These are phyloP conservation scores for Chelon labrosus DNA, from an alignment of 2,797 vertebrate genomes.

Conservation along the genomic window DNA sequence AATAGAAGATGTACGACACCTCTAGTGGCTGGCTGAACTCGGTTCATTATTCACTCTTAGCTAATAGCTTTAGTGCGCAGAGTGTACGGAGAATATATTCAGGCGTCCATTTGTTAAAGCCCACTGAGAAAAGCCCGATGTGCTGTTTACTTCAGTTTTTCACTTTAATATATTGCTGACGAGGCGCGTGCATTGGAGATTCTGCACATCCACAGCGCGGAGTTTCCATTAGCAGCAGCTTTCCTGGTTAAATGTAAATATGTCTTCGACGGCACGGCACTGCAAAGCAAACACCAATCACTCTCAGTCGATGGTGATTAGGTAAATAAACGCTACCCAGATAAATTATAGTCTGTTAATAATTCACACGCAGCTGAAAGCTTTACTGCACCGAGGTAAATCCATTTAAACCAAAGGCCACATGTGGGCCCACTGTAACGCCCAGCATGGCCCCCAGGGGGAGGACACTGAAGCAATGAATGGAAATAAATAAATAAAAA, in stretches of 20 bases:
- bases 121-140: slow-evolving; percentile 10
- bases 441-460: not conserved
- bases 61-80: slow-evolving; percentile 27
- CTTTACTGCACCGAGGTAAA: slow-evolving; percentile 28
- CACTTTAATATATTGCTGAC: slow-evolving; percentile 9
- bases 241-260: slow-evolving; percentile 19
- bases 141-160: slow-evolving; percentile 11
- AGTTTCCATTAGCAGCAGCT: slow-evolving; percentile 13
- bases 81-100: slow-evolving; percentile 22
- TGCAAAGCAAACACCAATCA: slow-evolving; percentile 21
- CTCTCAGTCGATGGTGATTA: slow-evolving; percentile 8
- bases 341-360: slow-evolving; percentile 39
- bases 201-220: slow-evolving; percentile 4
- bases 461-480: not conserved
- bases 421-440: not conserved
- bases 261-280: not conserved
- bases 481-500: not conserved
- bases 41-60: slow-evolving; percentile 39
- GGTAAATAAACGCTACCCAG: slow-evolving; percentile 16
- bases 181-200: not conserved
- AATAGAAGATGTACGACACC: slow-evolving; percentile 23
- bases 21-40: slow-evolving; percentile 1
- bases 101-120: slow-evolving; percentile 34
- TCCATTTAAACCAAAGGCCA: slow-evolving; percentile 5
- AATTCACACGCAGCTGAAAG: slow-evolving; percentile 16